phyloP scores from a whole-genome alignment of 2,797 vertebrate genomes.

The Danio tinwini region DNA sequence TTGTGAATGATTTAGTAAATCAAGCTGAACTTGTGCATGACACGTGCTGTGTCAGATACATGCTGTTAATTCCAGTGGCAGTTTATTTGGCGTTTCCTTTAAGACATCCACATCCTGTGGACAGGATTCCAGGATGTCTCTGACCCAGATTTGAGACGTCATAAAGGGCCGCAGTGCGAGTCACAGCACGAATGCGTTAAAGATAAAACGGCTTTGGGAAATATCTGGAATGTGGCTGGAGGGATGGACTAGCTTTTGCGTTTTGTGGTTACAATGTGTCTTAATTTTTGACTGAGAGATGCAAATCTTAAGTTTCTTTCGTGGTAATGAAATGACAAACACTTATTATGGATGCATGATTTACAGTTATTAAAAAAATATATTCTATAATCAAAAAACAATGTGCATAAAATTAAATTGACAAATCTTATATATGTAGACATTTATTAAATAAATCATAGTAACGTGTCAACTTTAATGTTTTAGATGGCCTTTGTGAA shows the following conservation, averaged over 20 bases:
- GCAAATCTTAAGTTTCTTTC: neutral
- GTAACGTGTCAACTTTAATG: too few species aligned
- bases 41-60: constrained; percentile 35
- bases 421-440: too few species aligned
- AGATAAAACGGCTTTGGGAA: constrained; percentile 36
- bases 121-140: constrained; percentile 53
- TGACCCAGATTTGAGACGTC: constrained; percentile 55
- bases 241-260: constrained; percentile 21
- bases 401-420: too few species aligned
- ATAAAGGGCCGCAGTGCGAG: constrained; percentile 28
- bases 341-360: neutral
- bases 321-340: neutral
- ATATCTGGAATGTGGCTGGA: constrained; percentile 30
- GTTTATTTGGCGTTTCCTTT: constrained; percentile 55
- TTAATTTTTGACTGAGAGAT: neutral
- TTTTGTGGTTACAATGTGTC: neutral
- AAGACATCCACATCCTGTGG: constrained; percentile 55
- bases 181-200: constrained; percentile 31
- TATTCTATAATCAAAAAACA: too few species aligned
- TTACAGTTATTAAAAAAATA: neutral
- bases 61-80: constrained; percentile 42
- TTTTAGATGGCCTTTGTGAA: too few species aligned
- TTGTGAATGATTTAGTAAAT: constrained; percentile 16
- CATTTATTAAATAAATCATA: too few species aligned
- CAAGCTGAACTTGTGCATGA: constrained; percentile 21